These are phyloP conservation scores for Pseudomyrmex sp. DNA, from an alignment of 1,140 invertebrate species.

Conservation along the genomic window DNA sequence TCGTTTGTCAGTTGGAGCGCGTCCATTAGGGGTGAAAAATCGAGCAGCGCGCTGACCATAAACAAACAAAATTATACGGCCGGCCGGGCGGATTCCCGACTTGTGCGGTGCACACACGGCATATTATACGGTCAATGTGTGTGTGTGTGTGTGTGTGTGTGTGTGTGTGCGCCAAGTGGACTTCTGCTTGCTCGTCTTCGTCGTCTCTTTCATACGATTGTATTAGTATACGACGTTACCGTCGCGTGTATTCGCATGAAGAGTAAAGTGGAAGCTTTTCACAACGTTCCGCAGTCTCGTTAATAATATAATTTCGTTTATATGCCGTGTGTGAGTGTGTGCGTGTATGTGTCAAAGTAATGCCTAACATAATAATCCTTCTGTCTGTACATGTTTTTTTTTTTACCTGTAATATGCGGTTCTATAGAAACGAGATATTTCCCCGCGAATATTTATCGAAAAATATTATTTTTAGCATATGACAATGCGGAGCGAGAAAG, in stretches of 20 bases:
- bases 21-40: conserved; percentile 83
- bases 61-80: conserved; percentile 84
- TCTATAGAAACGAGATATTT: conserved; percentile 75
- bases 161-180: conserved; percentile 37
- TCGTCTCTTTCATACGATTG: conserved; percentile 66
- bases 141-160: background rate
- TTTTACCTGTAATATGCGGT: conserved; percentile 52
- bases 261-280: conserved; percentile 5
- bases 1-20: conserved; percentile 81
- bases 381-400: background rate
- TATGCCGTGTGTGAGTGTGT: background rate
- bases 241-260: background rate
- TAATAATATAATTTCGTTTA: conserved; percentile 29
- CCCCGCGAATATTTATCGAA: conserved; percentile 55
- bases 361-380: conserved; percentile 23
- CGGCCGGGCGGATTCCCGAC: conserved; percentile 40
- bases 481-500: conserved; percentile 29
- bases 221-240: conserved; percentile 64
- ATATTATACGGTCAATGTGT: conserved; percentile 6
- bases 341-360: background rate
- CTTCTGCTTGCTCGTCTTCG: conserved; percentile 73
- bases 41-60: conserved; percentile 81
- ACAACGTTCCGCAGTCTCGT: background rate
- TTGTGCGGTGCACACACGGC: conserved; percentile 19
- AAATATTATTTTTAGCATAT: conserved; percentile 57